Evolutionary conservation across 2,113 vertebrate species (phyloP), one percentile per base, ranked within the genome.

Genomic region (Rhinichthys klamathensis): DNA sequence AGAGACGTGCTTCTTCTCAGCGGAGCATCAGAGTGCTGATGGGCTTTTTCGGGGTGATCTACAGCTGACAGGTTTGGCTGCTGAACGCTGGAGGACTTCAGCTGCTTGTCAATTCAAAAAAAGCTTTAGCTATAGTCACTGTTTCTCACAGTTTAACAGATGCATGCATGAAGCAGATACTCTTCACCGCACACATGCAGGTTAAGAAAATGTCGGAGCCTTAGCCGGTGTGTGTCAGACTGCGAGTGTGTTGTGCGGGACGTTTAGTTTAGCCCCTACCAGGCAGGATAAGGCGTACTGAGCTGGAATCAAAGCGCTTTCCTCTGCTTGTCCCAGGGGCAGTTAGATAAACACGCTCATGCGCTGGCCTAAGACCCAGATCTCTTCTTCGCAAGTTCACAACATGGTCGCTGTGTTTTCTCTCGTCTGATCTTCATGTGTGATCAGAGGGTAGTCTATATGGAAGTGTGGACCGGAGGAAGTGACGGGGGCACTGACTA

Each of bases 201-300:
- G 88, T 91, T 89, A 88, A 84, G 58, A 61, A 84, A 86, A 79
- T 65, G 51, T 80, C 61, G 49, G 21, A 35, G 56, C 10, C 70
- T 56, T 44, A 15, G 60, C 54, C 18, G 16, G 65, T 30, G 60
- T 30, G 38, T 56, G 35, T 81, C 54, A 23, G 86, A 90, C 18
- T 46, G 41, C 56, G 72, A 77, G 82, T 18, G 44, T 56, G 46
- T 3, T 84, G 30, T 89, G 91, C 88, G 78, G 75, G 44, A 54
- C 49, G 93, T 69, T 95, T 93, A 93, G 89, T 85, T 90, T 91
- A 92, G 91, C 87, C 83, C 51, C 84, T 75, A 90, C 88, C 75
- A 58, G 79, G 91, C 93, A 92, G 92, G 91, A 93, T 83, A 90
- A 87, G 69, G 9, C 91, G 86, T 84, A 88, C 88, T 84, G 92